These are phyloP conservation scores for Ctenodactylus gundi DNA, from an alignment of 2,113 vertebrate genomes.

Conservation along the genomic window DNA sequence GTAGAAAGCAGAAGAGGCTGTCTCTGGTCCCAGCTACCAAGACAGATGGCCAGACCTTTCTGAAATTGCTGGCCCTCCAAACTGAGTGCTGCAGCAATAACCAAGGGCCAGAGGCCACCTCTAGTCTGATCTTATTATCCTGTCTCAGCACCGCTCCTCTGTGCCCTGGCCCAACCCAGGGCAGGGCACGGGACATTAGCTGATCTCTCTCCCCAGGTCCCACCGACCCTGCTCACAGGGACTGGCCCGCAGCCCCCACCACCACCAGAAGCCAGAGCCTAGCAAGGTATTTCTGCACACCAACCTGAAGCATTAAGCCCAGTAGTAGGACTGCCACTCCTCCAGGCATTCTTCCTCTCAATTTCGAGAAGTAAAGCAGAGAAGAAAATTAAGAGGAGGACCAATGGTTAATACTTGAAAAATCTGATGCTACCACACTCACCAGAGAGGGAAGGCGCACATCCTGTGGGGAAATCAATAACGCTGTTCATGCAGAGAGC, in stretches of 20 bases:
- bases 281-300: not conserved
- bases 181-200: not conserved
- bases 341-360: not conserved
- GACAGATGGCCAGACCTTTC: no score
- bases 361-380: not conserved
- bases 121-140: fast-evolving
- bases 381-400: not conserved
- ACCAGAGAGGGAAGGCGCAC: not conserved
- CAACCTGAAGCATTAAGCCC: not conserved
- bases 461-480: slow-evolving; percentile 41
- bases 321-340: not conserved
- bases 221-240: not conserved
- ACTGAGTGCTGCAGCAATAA: fast-evolving
- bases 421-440: not conserved
- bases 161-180: not conserved
- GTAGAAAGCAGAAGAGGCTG: fast-evolving
- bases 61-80: not conserved
- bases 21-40: no score
- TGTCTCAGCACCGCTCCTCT: not conserved
- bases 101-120: not conserved
- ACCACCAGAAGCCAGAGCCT: not conserved
- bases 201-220: fast-evolving
- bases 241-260: fast-evolving
- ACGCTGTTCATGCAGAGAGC: slow-evolving; percentile 20
- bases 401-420: not conserved